Conservation (phyloP, 1,140 invertebrate species). For the Zaprionus kolodkinae region DNA sequence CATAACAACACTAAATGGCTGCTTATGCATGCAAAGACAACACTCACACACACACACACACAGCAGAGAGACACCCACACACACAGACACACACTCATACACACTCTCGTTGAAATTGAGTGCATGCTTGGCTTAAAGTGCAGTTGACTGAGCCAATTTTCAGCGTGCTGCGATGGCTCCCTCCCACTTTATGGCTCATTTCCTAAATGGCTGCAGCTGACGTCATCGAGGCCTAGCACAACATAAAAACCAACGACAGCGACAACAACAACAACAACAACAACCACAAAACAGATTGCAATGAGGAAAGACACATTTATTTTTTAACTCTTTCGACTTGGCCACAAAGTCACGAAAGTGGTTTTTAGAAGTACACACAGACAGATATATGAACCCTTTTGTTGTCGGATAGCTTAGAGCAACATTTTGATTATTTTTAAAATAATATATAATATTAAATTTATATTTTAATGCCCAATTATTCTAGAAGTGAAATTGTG, state of each 20-base stretch:
- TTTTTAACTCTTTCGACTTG: background rate
- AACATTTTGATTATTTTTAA: too few relatives aligned
- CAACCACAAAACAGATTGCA: constrained; percentile 2
- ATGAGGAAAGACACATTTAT: constrained; percentile 8
- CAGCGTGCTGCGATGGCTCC: constrained; percentile 29
- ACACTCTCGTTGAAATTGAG: constrained; percentile 68
- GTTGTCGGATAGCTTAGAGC: background rate
- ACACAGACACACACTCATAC: constrained; percentile 16
- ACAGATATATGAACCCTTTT: background rate
- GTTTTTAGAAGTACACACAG: background rate
- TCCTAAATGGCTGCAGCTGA: constrained; percentile 73
- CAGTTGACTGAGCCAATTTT: constrained; percentile 71
- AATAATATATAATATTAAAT: too few relatives aligned
- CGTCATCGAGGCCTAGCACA: constrained; percentile 47
- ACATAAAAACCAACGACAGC: constrained; percentile 50
- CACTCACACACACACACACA: constrained; percentile 23
- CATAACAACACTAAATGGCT: constrained; percentile 80
- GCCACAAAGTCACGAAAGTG: background rate
- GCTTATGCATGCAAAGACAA: constrained; percentile 76
- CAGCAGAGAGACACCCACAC: background rate
- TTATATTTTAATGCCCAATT: too few relatives aligned
- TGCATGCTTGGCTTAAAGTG: constrained; percentile 74
- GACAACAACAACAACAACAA: constrained; percentile 18
- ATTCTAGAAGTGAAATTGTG: too few relatives aligned
- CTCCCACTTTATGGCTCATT: constrained; percentile 73